Base-by-base conservation (phyloP, 2,113 vertebrate species). In the Aphelocoma coerulescens region DNA sequence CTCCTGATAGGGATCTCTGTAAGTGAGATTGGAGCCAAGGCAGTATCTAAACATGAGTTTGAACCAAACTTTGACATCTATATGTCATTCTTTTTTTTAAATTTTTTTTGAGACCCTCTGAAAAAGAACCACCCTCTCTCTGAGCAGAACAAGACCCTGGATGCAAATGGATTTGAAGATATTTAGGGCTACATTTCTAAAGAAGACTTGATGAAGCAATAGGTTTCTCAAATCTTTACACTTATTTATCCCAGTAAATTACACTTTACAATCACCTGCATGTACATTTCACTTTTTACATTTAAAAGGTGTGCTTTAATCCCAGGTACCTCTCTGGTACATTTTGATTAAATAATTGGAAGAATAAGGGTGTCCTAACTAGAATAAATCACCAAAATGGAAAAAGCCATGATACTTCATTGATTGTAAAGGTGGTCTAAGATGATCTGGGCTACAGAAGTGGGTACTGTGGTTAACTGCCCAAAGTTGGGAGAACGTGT, bases 191-290 rank as follows among this genome's bases (percentile, higher is more conserved):
- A 3, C 8, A 3, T 68, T 65, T 65, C 32, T 73, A 58, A 85
- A 57, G 16, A 33, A 62, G 33, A 74, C 12, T 10, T 55, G 48
- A 35, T 27, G 51, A 69, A 83, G 32, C 22, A 39, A 23, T 13
- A 51, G 7, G 5, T n/a, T 7, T 54, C 46, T 77, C 49, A 77
- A 77, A 66, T 59, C 48, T 51, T 91, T 51, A 23, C 37, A 32
- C 8, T 5, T 43, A 30, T 63, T 62, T 69, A 51, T 57, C 18
- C 24, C 11, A 43, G 7, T 62, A 65, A 89, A 46, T 49, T 41
- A 10, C 16, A 27, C 80, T 76, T 84, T 54, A 26, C 19, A 55
- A 24, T 30, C 5, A 5, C 0, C 2, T 74, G 13, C 0, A 0
- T 5, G 24, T 28, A n/a, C 39, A 59, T 41, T 27, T 88, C 65